Conservation (phyloP, 2,113 vertebrate species). For the Muntiacus muntjak region DNA sequence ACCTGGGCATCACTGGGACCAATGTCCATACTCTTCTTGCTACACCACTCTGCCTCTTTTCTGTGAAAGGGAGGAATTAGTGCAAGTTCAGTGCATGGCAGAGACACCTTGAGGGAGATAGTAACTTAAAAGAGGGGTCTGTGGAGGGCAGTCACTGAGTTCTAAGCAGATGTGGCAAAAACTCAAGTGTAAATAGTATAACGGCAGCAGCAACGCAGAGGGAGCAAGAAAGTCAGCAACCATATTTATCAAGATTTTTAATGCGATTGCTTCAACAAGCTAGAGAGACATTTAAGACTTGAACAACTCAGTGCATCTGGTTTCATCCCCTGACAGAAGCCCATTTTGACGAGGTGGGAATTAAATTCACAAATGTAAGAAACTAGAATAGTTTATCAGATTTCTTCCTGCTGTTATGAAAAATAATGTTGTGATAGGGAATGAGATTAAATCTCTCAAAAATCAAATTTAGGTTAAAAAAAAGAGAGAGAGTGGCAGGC, state of each 20-base stretch:
- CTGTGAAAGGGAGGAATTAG: neutral
- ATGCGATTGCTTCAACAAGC: slow-evolving; percentile 54
- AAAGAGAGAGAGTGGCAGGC: slow-evolving; percentile 33
- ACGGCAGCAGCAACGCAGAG: neutral
- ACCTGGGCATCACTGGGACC: neutral
- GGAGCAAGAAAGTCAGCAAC: neutral
- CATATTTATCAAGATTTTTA: slow-evolving; percentile 45
- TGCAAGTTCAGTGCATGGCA: neutral
- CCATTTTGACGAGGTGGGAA: slow-evolving; percentile 58
- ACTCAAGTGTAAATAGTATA: neutral
- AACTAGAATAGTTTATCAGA: slow-evolving; percentile 62
- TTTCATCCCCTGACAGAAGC: slow-evolving; percentile 22
- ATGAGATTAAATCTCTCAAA: slow-evolving; percentile 68
- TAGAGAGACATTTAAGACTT: slow-evolving; percentile 55
- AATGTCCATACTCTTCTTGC: neutral
- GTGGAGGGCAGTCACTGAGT: neutral
- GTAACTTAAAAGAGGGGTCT: neutral
- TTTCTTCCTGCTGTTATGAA: slow-evolving; percentile 71
- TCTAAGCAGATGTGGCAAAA: slow-evolving; percentile 41
- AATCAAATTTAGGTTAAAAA: slow-evolving; percentile 62
- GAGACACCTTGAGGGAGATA: neutral
- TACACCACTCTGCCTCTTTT: neutral
- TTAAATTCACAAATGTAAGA: slow-evolving; percentile 66
- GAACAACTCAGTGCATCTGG: slow-evolving; percentile 40
- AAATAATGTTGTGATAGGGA: slow-evolving; percentile 63